These are phyloP conservation scores for Prionailurus viverrinus DNA, from an alignment of 2,113 vertebrate species.

Conservation along the genomic window DNA sequence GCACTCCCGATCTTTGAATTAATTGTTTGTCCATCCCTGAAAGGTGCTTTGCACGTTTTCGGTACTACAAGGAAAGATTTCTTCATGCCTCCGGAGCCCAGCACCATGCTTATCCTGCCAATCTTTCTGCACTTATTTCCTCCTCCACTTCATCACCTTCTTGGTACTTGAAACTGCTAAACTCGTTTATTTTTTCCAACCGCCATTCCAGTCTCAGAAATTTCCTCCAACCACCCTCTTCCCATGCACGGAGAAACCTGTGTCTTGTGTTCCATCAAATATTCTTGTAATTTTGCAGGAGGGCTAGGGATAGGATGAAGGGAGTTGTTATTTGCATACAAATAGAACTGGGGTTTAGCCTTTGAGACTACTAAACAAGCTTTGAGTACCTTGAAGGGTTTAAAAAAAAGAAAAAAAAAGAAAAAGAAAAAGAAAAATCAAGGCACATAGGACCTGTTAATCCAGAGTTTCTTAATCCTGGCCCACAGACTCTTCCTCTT, in stretches of 20 bases:
- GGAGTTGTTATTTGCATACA: neutral
- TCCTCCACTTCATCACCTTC: neutral
- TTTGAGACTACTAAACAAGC: neutral
- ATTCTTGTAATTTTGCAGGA: neutral
- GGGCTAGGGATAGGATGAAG: neutral
- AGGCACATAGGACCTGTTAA: neutral
- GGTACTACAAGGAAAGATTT: neutral
- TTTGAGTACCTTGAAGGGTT: neutral
- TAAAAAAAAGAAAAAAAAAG: neutral
- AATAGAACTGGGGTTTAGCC: neutral
- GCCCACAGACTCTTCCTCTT: neutral
- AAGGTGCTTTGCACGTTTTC: neutral
- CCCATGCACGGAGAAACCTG: neutral
- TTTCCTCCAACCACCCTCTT: neutral
- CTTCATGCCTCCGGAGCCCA: neutral
- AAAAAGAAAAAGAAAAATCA: neutral
- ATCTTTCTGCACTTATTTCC: neutral
- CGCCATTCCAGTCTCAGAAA: neutral
- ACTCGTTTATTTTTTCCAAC: neutral
- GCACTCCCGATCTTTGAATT: neutral
- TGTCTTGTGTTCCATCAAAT: neutral
- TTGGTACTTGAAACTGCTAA: neutral
- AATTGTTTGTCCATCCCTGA: neutral
- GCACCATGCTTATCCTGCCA: too few relatives aligned
- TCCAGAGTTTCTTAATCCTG: neutral